Percentiles rank a stretch among this genome's conserved stretches.
phyloP scores from a whole-genome alignment of 2,797 vertebrate genomes.

The Sciaenops ocellatus region DNA sequence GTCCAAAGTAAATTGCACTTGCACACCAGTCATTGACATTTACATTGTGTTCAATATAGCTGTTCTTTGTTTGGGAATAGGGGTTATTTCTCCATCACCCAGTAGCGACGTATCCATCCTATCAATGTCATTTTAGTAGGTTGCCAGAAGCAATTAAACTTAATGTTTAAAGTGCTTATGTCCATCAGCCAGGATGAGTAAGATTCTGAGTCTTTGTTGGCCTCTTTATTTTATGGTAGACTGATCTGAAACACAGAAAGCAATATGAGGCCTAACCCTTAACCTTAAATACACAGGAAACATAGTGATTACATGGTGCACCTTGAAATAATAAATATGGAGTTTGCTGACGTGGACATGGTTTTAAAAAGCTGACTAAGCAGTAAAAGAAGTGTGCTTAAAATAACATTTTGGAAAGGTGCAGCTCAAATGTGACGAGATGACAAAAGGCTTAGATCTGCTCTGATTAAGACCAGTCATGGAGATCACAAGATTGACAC shows the following conservation, averaged over 20 bases:
- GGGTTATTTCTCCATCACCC: background rate
- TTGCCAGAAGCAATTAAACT: background rate
- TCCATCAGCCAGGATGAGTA: background rate
- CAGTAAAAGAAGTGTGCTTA: background rate
- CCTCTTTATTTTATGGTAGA: constrained; percentile 19
- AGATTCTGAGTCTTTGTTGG: background rate
- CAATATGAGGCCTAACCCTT: background rate
- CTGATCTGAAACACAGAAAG: background rate
- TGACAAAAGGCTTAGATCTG: background rate
- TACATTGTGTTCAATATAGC: background rate
- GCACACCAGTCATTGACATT: background rate
- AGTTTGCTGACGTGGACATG: background rate
- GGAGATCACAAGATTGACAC: background rate
- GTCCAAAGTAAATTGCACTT: background rate
- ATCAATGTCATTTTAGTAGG: too few relatives aligned
- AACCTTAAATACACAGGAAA: background rate
- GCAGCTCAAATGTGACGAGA: background rate
- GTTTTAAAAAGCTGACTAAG: background rate
- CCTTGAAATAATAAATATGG: background rate
- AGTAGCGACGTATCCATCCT: too few relatives aligned
- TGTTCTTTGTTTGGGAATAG: background rate
- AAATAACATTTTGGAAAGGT: constrained; percentile 1
- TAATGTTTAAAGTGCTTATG: background rate
- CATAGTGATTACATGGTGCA: background rate
- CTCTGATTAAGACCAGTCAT: background rate